These are phyloP conservation scores for Idaea dimidiata DNA, from an alignment of 2,888 invertebrate species.

Conservation along the genomic window DNA sequence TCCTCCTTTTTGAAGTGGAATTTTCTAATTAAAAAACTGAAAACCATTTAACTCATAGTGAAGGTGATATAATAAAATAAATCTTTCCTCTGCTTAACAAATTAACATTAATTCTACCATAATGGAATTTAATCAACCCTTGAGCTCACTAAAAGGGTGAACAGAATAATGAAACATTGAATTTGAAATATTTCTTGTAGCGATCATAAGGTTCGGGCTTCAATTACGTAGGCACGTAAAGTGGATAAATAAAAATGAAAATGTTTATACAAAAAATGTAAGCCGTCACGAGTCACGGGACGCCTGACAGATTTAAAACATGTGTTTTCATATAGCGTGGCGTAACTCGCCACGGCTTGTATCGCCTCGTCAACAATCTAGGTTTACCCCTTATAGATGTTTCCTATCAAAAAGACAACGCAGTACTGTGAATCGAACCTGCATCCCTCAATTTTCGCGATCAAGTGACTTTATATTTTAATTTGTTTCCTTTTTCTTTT, in stretches of 20 bases:
- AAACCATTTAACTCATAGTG: neutral
- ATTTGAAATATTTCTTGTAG: constrained; percentile 5
- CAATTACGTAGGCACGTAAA: neutral
- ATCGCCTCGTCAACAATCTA: too few relatives aligned
- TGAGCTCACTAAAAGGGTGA: constrained; percentile 6
- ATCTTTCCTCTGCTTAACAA: neutral
- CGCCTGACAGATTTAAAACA: too few relatives aligned
- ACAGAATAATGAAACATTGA: constrained; percentile 3
- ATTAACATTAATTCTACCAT: constrained; percentile 6
- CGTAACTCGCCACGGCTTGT: too few relatives aligned
- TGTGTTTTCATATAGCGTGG: too few relatives aligned
- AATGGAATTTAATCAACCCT: constrained; percentile 6
- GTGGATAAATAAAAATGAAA: neutral
- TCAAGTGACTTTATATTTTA: too few relatives aligned
- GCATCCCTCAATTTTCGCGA: too few relatives aligned
- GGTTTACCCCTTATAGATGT: too few relatives aligned
- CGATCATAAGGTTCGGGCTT: neutral
- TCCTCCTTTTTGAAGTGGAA: too few relatives aligned
- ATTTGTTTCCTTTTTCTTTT: too few relatives aligned
- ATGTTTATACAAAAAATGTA: neutral
- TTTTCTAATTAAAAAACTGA: neutral
- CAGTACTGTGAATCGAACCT: too few relatives aligned
- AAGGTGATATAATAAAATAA: neutral
- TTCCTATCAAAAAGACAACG: too few relatives aligned
- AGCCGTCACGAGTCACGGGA: too few relatives aligned